A percentile compares a stretch with the other conserved stretches of the same genome.
These are phyloP conservation scores for Bursaphelenchus mucronatus DNA, from an alignment of 1,140 invertebrate genomes.

Conservation along the genomic window DNA sequence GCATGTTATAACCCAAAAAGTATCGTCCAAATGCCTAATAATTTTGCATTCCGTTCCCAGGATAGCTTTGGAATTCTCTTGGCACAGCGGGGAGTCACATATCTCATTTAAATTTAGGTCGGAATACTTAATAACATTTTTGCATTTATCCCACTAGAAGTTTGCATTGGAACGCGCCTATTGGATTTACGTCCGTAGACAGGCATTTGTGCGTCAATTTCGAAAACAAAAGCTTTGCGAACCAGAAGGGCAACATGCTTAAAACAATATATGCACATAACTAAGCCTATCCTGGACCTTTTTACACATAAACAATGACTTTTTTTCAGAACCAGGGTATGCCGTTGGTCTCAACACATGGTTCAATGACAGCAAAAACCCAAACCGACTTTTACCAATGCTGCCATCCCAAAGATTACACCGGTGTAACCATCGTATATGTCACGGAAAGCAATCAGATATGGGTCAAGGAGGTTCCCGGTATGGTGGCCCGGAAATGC, in stretches of 20 bases:
- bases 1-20: too few relatives aligned
- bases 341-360: constrained; percentile 19
- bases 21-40: too few relatives aligned
- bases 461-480: constrained; percentile 40
- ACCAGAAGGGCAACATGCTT: not conserved
- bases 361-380: constrained; percentile 2
- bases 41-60: too few relatives aligned
- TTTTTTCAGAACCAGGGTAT: constrained; percentile 4
- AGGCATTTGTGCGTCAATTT: not conserved
- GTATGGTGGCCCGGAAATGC: constrained; percentile 50
- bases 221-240: constrained; percentile 3
- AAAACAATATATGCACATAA: not conserved
- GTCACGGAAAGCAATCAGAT: constrained; percentile 48
- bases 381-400: constrained; percentile 41
- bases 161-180: too few relatives aligned
- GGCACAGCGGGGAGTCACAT: not conserved
- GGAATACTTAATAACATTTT: too few relatives aligned
- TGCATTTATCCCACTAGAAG: too few relatives aligned
- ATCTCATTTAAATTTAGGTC: constrained; percentile 7
- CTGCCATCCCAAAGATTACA: constrained; percentile 53
- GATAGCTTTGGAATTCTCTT: too few relatives aligned
- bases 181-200: too few relatives aligned
- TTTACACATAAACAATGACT: not conserved
- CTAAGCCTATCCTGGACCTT: too few relatives aligned
- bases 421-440: constrained; percentile 47